Evolutionary conservation across 2,113 vertebrate genomes (phyloP), one percentile per base, ranked within the genome.

Genomic region (Polypterus bichir): DNA sequence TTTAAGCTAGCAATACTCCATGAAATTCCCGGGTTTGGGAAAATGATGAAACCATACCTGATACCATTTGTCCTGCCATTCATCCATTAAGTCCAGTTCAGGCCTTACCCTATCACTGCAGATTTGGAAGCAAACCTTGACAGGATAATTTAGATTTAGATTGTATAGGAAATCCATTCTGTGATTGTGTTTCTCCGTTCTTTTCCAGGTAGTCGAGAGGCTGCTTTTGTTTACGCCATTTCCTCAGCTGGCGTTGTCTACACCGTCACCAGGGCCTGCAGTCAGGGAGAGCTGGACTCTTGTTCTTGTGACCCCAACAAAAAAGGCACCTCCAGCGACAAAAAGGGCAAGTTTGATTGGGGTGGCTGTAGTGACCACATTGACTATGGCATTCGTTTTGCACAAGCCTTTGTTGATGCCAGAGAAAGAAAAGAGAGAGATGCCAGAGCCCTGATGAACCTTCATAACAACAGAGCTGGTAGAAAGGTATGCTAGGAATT

Each of bases 301-400:
- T 98, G 95, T 70, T 93, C 95, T 69, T 97, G 95, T 4, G 94
- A 98, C 59, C 91, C 92, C 9, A 81, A 85, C 57, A 97, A 92
- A 79, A 94, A 88, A 64, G 95, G 94, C 45, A 81, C 83, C 2
- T 88, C 87, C 47, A 86, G 69, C 70, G 94, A 98, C 71, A 77
- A 67, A 77, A 90, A 79, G 64, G 95, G 94, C 62, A 67, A 74
- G n/a, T 98, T 97, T 27, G 80, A 89, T 72, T 98, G 95, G 95
- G 95, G 93, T 3, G 95, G 95, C 76, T 98, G 95, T 84, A 97
- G 94, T 0, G 94, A 97, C 70, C 91, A 97, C 65, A 87, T 96
- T 11, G 90, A 97, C 68, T 92, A 97, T 11, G 94, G 92, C 51
- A 69, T 94, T 73, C 89, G 79, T 66, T 97, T 97, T 75, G 89